A percentile compares a stretch with the other conserved stretches of the same genome.
Evolutionary conservation across 2,797 vertebrate species (phyloP).

Genomic region (Paratrypauchen microcephalus): DNA sequence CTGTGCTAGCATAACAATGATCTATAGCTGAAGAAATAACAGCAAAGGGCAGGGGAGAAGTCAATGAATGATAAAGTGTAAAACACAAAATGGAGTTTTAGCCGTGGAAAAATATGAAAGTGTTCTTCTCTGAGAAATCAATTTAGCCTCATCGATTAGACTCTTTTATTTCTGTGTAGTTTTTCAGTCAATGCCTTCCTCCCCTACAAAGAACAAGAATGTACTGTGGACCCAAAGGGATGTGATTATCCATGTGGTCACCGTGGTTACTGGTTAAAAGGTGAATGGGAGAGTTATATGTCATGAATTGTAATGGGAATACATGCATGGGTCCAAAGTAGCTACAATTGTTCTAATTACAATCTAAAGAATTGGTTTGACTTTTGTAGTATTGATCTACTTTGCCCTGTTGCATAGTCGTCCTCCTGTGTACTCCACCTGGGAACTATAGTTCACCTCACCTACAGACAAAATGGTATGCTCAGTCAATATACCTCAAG

Average conservation of each 20-base stretch:
- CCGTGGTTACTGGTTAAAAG: constrained; percentile 6
- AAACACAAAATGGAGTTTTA: constrained; percentile 27
- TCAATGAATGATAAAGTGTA: constrained; percentile 39
- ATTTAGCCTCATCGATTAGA: constrained; percentile 45
- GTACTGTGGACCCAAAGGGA: not conserved
- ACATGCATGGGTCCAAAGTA: not conserved
- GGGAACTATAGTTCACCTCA: constrained; percentile 2
- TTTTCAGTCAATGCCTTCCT: constrained; percentile 37
- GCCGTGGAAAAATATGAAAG: constrained; percentile 34
- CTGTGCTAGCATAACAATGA: too few relatives aligned
- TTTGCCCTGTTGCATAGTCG: not conserved
- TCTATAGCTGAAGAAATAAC: constrained; percentile 5
- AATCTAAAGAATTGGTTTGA: constrained; percentile 27
- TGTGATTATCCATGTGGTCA: constrained; percentile 20
- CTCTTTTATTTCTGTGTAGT: constrained; percentile 19
- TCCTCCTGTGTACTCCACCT: not conserved
- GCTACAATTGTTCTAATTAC: constrained; percentile 20
- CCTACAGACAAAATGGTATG: not conserved
- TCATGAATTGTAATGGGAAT: constrained; percentile 2
- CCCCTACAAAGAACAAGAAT: constrained; percentile 22
- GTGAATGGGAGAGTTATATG: not conserved
- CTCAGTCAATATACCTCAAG: too few relatives aligned
- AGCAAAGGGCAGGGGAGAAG: constrained; percentile 16
- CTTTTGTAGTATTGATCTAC: constrained; percentile 6
- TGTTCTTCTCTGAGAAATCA: constrained; percentile 38